phyloP scores from a whole-genome alignment of 1,140 invertebrate species.

The Grapholita molesta region DNA sequence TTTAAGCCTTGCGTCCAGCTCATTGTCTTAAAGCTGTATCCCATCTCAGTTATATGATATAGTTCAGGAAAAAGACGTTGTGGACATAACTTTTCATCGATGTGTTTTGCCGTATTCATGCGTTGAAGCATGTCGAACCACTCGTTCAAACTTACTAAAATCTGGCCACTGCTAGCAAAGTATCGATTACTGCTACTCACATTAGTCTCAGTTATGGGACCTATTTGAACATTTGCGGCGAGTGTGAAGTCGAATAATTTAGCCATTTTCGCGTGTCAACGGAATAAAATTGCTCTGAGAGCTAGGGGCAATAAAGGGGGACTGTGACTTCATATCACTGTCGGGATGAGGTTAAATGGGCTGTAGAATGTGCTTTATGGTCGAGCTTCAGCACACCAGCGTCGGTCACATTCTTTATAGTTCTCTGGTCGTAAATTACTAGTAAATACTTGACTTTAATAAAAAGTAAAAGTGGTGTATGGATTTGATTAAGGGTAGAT shows the following conservation, averaged over 20 bases:
- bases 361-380: constrained; percentile 12
- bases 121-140: too few relatives aligned
- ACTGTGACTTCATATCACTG: constrained; percentile 18
- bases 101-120: too few relatives aligned
- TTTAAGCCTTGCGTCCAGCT: too few relatives aligned
- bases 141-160: too few relatives aligned
- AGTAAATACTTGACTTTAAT: too few relatives aligned
- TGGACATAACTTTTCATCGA: too few relatives aligned
- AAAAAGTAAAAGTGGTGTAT: too few relatives aligned
- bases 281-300: constrained; percentile 18
- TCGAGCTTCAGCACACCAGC: neutral
- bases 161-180: neutral
- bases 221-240: neutral
- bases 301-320: constrained; percentile 13
- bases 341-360: constrained; percentile 5
- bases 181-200: neutral
- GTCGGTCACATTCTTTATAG: neutral
- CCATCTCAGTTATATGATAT: too few relatives aligned
- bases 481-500: too few relatives aligned
- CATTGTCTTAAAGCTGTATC: too few relatives aligned
- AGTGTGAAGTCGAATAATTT: constrained; percentile 17
- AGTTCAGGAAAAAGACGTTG: too few relatives aligned
- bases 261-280: constrained; percentile 17
- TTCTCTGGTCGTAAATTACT: too few relatives aligned
- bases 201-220: neutral